Conservation (phyloP, 2,113 vertebrate species). For the Poecile atricapillus region DNA sequence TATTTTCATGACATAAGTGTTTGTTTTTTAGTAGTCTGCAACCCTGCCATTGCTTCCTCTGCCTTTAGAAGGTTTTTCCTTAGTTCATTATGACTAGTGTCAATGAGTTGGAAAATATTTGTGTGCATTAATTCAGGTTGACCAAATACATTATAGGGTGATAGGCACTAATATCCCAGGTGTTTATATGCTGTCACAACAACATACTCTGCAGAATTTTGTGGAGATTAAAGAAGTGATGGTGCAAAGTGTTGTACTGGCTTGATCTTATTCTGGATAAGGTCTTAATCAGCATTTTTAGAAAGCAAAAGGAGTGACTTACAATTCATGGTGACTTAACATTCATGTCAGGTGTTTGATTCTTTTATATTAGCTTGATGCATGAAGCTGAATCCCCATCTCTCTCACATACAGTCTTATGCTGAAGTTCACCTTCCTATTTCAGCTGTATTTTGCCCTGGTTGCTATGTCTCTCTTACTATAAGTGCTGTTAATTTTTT, state of each 20-base stretch:
- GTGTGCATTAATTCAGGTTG: background rate
- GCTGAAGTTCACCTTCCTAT: background rate
- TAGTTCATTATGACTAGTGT: background rate
- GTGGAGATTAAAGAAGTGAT: background rate
- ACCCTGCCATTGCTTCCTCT: background rate
- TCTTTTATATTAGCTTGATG: background rate
- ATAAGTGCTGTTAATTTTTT: background rate
- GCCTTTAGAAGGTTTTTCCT: background rate
- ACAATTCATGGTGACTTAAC: background rate
- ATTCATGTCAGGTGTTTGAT: background rate
- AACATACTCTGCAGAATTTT: background rate
- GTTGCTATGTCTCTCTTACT: background rate
- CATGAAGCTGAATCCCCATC: background rate
- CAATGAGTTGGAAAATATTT: background rate
- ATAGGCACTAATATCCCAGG: background rate
- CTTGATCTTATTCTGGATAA: background rate
- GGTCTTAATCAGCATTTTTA: background rate
- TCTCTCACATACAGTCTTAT: background rate
- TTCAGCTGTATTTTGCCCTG: background rate
- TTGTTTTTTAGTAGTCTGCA: background rate
- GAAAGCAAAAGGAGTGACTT: background rate
- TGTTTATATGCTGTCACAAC: background rate
- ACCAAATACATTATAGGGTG: background rate
- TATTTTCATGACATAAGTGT: background rate
- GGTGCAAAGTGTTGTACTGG: background rate